Conservation (phyloP, 2,797 vertebrate species). For the Malacoctenus gilli region DNA sequence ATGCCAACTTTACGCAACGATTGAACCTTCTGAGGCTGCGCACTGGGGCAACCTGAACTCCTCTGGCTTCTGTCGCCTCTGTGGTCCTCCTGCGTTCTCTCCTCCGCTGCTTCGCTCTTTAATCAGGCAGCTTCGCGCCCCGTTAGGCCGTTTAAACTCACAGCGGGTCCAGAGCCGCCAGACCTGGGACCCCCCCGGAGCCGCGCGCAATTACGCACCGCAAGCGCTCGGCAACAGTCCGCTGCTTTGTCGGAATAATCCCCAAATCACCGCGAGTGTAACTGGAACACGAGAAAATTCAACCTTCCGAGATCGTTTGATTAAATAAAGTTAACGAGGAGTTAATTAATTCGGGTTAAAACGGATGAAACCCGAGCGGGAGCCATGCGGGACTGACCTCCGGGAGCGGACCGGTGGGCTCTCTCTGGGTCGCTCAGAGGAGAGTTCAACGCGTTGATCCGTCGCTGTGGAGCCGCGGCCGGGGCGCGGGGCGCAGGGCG, state of each 20-base stretch:
- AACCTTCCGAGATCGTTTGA: neutral
- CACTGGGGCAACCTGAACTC: too few relatives aligned
- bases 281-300: neutral
- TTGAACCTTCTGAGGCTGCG: too few relatives aligned
- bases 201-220: slow-evolving; percentile 63
- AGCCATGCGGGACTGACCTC: slow-evolving; percentile 61
- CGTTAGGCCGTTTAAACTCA: too few relatives aligned
- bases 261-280: neutral
- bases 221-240: neutral
- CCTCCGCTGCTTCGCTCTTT: too few relatives aligned
- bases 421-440: slow-evolving; percentile 29
- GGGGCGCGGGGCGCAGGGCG: neutral
- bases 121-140: too few relatives aligned
- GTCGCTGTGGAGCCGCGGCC: too few relatives aligned
- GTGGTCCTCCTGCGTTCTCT: too few relatives aligned
- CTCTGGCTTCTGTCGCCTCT: too few relatives aligned
- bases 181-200: slow-evolving; percentile 4
- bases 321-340: neutral
- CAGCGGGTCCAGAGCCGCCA: too few relatives aligned
- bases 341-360: neutral
- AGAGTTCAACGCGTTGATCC: too few relatives aligned
- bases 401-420: slow-evolving; percentile 8
- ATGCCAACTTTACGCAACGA: neutral
- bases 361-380: slow-evolving; percentile 8
- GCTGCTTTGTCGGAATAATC: neutral